Conservation (phyloP, 2,888 invertebrate genomes). For the Acrocyrtus sp. region DNA sequence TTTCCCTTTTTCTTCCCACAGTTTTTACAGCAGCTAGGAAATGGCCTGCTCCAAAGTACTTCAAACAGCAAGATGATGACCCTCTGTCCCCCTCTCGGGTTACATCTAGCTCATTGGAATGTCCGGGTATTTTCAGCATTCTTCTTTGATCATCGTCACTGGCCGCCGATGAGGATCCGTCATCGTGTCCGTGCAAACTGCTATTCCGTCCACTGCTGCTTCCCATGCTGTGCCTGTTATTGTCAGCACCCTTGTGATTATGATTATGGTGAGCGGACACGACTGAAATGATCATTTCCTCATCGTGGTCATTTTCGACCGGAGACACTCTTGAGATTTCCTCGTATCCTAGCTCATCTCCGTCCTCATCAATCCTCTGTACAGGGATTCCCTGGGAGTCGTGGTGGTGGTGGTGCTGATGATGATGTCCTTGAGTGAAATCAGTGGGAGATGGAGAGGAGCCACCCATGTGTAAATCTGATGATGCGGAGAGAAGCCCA, state of each 20-base stretch:
- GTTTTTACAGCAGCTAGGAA: slow-evolving; percentile 61
- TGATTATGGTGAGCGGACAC: not conserved
- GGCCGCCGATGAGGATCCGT: slow-evolving; percentile 36
- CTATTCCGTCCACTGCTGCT: slow-evolving; percentile 38
- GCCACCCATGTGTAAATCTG: slow-evolving; percentile 14
- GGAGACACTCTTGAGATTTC: slow-evolving; percentile 3
- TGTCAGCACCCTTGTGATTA: not conserved
- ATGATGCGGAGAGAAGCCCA: slow-evolving; percentile 14
- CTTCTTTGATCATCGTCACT: slow-evolving; percentile 56
- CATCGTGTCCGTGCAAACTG: slow-evolving; percentile 32
- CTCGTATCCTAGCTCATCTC: not conserved
- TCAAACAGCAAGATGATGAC: slow-evolving; percentile 42
- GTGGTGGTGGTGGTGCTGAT: not conserved
- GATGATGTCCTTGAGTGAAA: not conserved
- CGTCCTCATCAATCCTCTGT: not conserved
- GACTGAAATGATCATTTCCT: not conserved
- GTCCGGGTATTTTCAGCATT: slow-evolving; percentile 30
- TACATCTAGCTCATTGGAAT: slow-evolving; percentile 10
- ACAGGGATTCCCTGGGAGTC: not conserved
- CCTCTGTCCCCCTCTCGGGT: not conserved
- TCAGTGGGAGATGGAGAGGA: not conserved
- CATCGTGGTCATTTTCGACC: not conserved
- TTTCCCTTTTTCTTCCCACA: slow-evolving; percentile 61
- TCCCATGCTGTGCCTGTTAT: slow-evolving; percentile 32
- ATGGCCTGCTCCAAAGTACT: slow-evolving; percentile 58